phyloP scores from a whole-genome alignment of 2,888 invertebrate species.

The Hoplodrina blanda region DNA sequence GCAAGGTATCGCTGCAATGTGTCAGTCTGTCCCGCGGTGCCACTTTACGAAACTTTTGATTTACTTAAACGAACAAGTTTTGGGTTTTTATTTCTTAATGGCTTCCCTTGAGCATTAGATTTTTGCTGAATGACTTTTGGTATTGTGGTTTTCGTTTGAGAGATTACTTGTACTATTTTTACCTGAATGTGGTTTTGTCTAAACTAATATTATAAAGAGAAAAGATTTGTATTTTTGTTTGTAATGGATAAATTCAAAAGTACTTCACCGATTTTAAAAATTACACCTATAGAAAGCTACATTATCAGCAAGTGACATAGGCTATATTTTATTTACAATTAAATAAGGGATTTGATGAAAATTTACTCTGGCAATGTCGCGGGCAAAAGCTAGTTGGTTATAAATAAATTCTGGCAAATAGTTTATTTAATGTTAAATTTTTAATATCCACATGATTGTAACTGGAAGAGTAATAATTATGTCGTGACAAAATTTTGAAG shows the following conservation, averaged over 20 bases:
- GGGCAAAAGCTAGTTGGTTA: no score
- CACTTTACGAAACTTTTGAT: slow-evolving; percentile 81
- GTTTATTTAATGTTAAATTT: neutral
- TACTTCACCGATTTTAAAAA: no score
- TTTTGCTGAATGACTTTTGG: slow-evolving; percentile 21
- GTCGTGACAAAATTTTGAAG: neutral
- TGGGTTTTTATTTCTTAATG: slow-evolving; percentile 64
- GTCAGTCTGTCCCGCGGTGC: slow-evolving; percentile 78
- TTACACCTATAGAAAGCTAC: no score
- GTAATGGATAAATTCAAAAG: no score
- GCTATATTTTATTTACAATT: no score
- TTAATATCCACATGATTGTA: neutral
- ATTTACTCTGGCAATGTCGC: no score
- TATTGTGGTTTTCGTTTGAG: neutral
- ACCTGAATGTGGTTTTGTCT: no score
- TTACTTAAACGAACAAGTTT: slow-evolving; percentile 70
- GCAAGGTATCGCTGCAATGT: slow-evolving; percentile 77
- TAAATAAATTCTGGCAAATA: no score
- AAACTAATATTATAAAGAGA: no score
- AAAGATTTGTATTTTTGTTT: no score
- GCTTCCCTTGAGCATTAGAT: slow-evolving; percentile 55
- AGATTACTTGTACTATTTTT: neutral
- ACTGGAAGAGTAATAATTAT: slow-evolving; percentile 7
- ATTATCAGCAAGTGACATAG: no score
- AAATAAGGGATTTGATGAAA: no score